Base-by-base conservation (phyloP, 2,113 vertebrate species). In the Scartelaos histophorus region DNA sequence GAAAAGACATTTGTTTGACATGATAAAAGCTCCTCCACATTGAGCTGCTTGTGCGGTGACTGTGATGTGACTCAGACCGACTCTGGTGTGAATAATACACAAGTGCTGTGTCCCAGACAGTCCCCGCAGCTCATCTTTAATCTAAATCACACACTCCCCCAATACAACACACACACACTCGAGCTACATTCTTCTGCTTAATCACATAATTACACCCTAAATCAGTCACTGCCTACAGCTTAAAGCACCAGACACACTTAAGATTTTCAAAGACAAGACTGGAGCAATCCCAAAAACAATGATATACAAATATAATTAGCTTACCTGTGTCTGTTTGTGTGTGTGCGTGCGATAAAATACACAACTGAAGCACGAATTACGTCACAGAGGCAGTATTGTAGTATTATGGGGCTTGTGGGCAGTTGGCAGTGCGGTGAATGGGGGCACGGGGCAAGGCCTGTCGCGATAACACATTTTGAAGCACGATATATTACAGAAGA, bases 1-100 rank as follows among this genome's bases (percentile, higher is more conserved):
- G 6, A 34, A 61, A 58, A 58, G 56, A 58, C 54, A 10, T 56
- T 56, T 29, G 22, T 24, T 10, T 9, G n/a, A 29, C 57, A 29
- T 34, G 58, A 17, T 61, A 9, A 61, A 61, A 34, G 58, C 25
- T 60, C 21, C 38, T 57, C 66, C 47, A 61, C 29, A 80, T 71
- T 76, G 45, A 82, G 71, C 71, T 49, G 74, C 24, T 74, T 73
- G 82, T 80, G 74, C 66, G 74, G 29, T 85, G 74, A 83, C 65
- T 78, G 38, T 64, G 67, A 80, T 71, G 77, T 91, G 87, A 91
- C 82, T 90, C 90, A 90, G 71, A 88, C 66, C 73, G 73, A 70
- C 64, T 66, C 56, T 47, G 73, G 76, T 68, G 79, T 69, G 72
- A 82, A 60, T 10, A 67, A 45, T 62, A 58, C 54, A 71, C 65